phyloP scores from a whole-genome alignment of 2,888 invertebrate genomes.

The Amphipoea lucens region DNA sequence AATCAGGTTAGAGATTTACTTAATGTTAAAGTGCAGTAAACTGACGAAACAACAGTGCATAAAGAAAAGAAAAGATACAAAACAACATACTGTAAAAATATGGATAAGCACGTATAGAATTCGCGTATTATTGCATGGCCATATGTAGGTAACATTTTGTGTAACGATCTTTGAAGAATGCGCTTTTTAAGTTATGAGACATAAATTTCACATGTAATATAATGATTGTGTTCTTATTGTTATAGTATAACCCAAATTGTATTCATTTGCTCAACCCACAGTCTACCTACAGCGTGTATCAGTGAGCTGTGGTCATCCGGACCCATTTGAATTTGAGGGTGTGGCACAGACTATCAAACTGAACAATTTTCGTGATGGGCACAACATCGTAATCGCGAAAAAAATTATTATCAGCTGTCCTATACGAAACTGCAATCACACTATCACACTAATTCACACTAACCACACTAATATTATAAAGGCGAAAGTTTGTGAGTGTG shows the following conservation, averaged over 20 bases:
- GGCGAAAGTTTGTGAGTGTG: no score
- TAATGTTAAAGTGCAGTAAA: constrained; percentile 43
- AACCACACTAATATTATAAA: no score
- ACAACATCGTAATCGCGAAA: background rate
- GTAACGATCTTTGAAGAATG: constrained; percentile 12
- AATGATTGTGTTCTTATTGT: background rate
- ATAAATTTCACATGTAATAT: background rate
- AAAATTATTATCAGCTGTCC: no score
- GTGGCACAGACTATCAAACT: background rate
- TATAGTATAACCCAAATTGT: no score
- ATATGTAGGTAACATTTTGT: background rate
- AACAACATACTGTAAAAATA: constrained; percentile 29
- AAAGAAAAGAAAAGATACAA: constrained; percentile 39
- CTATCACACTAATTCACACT: no score
- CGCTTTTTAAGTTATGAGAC: background rate
- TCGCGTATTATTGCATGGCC: background rate
- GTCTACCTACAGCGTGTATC: background rate
- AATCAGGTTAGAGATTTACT: constrained; percentile 31
- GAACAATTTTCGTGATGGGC: background rate
- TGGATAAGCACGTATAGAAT: constrained; percentile 20
- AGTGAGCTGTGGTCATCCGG: background rate
- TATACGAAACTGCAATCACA: no score
- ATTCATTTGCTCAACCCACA: background rate
- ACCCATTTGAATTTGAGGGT: background rate
- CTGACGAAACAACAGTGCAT: constrained; percentile 54